Percentiles rank a stretch among this genome's conserved stretches.
Evolutionary conservation across 2,888 invertebrate species (phyloP).

Genomic region (Cosmia trapezina): DNA sequence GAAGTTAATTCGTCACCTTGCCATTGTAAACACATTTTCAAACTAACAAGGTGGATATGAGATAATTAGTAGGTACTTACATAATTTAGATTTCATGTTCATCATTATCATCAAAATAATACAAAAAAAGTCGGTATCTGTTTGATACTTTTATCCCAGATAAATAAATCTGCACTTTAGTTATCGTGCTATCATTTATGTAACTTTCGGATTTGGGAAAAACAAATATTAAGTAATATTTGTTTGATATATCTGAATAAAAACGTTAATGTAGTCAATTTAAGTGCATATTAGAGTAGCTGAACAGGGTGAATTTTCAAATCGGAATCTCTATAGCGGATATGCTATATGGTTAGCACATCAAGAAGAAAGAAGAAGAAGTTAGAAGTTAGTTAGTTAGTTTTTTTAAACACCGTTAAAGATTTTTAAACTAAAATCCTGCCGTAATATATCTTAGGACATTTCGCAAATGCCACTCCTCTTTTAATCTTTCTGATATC

Average conservation of each 20-base stretch:
- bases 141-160: slow-evolving; percentile 13
- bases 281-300: background rate
- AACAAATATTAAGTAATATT: background rate
- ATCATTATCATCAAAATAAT: background rate
- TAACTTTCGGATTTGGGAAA: slow-evolving; percentile 9
- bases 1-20: background rate
- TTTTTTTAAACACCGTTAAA: too few species aligned
- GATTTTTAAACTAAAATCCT: background rate
- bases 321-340: background rate
- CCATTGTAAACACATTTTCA: slow-evolving; percentile 7
- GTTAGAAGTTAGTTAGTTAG: too few species aligned
- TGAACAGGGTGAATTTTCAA: background rate
- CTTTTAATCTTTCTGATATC: background rate
- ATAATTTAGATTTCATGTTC: background rate
- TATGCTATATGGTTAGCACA: too few species aligned
- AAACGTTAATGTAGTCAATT: background rate
- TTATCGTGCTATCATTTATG: slow-evolving; percentile 4
- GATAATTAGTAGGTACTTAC: slow-evolving; percentile 6
- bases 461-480: background rate
- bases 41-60: slow-evolving; percentile 14
- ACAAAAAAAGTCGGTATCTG: slow-evolving; percentile 17
- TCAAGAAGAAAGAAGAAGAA: too few species aligned
- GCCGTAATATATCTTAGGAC: too few species aligned
- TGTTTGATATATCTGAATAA: background rate
- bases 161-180: slow-evolving; percentile 18